Conservation (phyloP, 1,140 invertebrate genomes). For the Copidosoma floridanum region DNA sequence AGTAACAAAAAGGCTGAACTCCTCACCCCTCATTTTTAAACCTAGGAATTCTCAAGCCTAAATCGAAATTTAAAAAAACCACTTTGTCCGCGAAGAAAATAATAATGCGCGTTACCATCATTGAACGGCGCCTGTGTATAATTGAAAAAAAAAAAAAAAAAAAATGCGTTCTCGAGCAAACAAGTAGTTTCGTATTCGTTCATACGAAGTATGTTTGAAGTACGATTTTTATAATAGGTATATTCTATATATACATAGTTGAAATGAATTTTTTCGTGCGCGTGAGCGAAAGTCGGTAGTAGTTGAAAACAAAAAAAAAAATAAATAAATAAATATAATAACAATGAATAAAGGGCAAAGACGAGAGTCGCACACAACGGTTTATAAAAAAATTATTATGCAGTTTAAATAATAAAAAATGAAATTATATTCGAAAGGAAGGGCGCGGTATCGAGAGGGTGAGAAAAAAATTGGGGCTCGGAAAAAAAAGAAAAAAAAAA, state of each 20-base stretch:
- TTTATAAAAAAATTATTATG: too few species aligned
- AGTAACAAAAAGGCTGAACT: too few species aligned
- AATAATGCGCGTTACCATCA: not conserved
- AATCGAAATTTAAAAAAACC: conserved; percentile 8
- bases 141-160: conserved; percentile 32
- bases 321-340: not conserved
- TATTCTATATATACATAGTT: too few species aligned
- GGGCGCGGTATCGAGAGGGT: not conserved
- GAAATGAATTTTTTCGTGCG: conserved; percentile 19
- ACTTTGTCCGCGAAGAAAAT: not conserved
- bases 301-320: too few species aligned
- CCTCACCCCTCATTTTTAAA: not conserved
- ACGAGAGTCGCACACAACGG: not conserved
- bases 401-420: conserved; percentile 17
- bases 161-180: conserved; percentile 23
- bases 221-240: conserved; percentile 21
- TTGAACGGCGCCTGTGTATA: conserved; percentile 40
- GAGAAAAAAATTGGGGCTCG: conserved; percentile 5
- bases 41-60: conserved; percentile 10
- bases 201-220: conserved; percentile 36
- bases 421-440: conserved; percentile 8
- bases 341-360: not conserved
- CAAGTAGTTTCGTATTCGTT: conserved; percentile 50
- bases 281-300: conserved; percentile 3
- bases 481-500: conserved; percentile 9